Percentiles rank a stretch among this genome's conserved stretches.
These are phyloP conservation scores for Doris montereyensis DNA, from an alignment of 2,888 invertebrate genomes.

Conservation along the genomic window DNA sequence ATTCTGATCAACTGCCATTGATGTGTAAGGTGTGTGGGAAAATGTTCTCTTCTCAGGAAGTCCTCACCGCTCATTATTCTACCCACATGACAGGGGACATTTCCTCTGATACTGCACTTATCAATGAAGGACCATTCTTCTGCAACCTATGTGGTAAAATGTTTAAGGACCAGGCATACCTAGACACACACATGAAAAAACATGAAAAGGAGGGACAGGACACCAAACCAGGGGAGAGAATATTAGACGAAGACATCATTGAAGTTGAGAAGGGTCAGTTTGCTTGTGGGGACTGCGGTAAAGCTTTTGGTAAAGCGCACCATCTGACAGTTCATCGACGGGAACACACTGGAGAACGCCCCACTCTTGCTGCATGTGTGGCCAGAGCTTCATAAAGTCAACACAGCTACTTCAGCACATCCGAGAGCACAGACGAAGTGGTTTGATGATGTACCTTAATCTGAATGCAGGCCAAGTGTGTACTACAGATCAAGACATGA, in stretches of 20 bases:
- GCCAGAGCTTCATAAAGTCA: slow-evolving; percentile 38
- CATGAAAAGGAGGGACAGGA: slow-evolving; percentile 46
- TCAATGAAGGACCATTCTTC: slow-evolving; percentile 34
- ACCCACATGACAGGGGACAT: slow-evolving; percentile 40
- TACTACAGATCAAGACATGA: neutral
- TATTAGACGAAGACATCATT: slow-evolving; percentile 39
- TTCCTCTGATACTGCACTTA: neutral
- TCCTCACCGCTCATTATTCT: slow-evolving; percentile 42
- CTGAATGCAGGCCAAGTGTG: neutral
- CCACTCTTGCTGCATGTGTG: slow-evolving; percentile 45
- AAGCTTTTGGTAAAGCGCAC: slow-evolving; percentile 31
- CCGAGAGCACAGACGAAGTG: slow-evolving; percentile 42
- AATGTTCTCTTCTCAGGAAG: slow-evolving; percentile 40
- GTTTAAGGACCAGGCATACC: slow-evolving; percentile 46
- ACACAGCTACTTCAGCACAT: slow-evolving; percentile 41
- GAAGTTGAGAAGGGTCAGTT: slow-evolving; percentile 40
- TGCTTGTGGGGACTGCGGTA: slow-evolving; percentile 37
- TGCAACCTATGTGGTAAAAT: slow-evolving; percentile 51
- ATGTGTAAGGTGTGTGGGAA: slow-evolving; percentile 43
- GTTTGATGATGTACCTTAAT: slow-evolving; percentile 41
- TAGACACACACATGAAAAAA: slow-evolving; percentile 48
- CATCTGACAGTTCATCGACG: slow-evolving; percentile 37
- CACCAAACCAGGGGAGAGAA: slow-evolving; percentile 42
- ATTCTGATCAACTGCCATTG: slow-evolving; percentile 35
- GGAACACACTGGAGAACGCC: slow-evolving; percentile 41